Percentiles rank a stretch among this genome's conserved stretches.
Evolutionary conservation across 2,888 invertebrate species (phyloP).

Genomic region (Malthinus seriepunctatus): DNA sequence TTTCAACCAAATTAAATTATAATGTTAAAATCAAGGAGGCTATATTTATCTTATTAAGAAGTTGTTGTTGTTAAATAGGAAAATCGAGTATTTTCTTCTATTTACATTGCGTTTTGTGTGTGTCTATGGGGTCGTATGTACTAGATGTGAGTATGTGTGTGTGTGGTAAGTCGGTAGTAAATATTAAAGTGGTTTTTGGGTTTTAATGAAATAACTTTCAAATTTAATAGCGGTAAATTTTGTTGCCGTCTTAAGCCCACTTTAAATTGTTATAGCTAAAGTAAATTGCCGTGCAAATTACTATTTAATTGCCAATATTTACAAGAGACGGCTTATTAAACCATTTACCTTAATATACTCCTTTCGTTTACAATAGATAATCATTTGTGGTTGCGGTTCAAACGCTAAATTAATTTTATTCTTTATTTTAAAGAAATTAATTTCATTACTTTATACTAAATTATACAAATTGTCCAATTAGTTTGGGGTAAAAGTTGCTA

Average conservation of each 20-base stretch:
- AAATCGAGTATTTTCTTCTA: constrained; percentile 5
- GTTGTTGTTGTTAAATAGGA: neutral
- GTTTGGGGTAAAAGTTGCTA: no score
- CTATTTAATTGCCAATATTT: constrained; percentile 24
- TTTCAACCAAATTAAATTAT: neutral
- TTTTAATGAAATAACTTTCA: constrained; percentile 13
- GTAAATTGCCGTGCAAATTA: constrained; percentile 21
- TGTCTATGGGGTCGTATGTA: no score
- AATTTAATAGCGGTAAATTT: constrained; percentile 11
- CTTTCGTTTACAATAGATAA: neutral
- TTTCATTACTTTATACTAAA: no score
- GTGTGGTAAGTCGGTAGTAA: constrained; percentile 3
- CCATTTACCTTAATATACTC: constrained; percentile 17
- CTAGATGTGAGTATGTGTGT: no score
- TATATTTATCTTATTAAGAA: constrained; percentile 9
- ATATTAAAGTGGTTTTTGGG: constrained; percentile 1
- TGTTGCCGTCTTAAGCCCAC: constrained; percentile 17
- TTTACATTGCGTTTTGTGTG: constrained; percentile 3
- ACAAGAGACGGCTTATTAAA: constrained; percentile 18
- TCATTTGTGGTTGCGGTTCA: no score
- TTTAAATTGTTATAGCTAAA: constrained; percentile 15
- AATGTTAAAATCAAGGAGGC: constrained; percentile 6
- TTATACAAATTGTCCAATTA: no score
- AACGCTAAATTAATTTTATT: no score
- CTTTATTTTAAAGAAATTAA: no score